Base-by-base conservation (phyloP, 2,797 vertebrate genomes). In the Lindbergichthys nudifrons region DNA sequence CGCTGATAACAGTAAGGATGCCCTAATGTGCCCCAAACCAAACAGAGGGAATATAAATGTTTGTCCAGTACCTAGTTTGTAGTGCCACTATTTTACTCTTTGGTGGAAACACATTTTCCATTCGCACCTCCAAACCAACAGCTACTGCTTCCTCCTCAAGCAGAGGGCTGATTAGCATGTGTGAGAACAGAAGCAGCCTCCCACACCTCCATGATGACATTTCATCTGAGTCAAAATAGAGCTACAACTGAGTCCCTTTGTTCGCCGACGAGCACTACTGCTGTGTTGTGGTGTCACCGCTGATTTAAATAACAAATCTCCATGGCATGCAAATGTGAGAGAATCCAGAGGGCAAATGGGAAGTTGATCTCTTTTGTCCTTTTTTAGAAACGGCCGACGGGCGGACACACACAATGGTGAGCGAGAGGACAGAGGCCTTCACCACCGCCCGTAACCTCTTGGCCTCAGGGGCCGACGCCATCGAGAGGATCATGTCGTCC, bases 401-500 rank as follows among this genome's bases (percentile, higher is more conserved):
- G 21, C 96, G 96, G 81, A 96, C 96, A 8, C 97, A 98, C 53
- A 92, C 94, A 70, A 94, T 97, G 95, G 97, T 99, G 90, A 98
- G 98, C 73, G 98, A 99, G 91, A 95, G 98, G 84, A 99, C 98
- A 0, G 98, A 99, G 95, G 95, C 98, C 58, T 99, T 99, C 88
- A 99, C 98, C 51, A 99, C 97, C 1, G 98, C 98, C 32, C 95
- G 98, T 18, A 99, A 99, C 89, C 94, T 99, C 58, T 52, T 99
- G 86, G 96, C 96, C 54, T 97, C 98, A 4, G 98, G 96, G 78
- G 98, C 97, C 1, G 97, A 99, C 30, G 98, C 98, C 83, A 99
- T 99, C 80, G 98, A 99, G 92, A 96, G 98, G 88, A 99, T 99
- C 90, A 99, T 99, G 97, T 99, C 96, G 70, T 99, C 98, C 13